phyloP scores from a whole-genome alignment of 2,797 vertebrate species.

The Pseudochirops cupreus region DNA sequence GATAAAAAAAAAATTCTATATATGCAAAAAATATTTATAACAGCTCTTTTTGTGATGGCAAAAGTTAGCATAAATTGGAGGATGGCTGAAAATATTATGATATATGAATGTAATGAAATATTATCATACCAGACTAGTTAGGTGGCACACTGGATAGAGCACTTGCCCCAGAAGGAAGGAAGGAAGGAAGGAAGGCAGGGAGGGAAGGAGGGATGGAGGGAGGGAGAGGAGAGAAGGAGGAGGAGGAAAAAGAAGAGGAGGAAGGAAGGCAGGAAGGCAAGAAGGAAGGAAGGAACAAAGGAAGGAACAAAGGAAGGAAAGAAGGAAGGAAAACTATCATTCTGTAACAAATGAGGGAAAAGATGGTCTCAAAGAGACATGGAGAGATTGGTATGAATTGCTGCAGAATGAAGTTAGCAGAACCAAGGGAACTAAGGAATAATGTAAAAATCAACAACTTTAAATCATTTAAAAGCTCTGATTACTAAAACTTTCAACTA shows the following conservation, averaged over 20 bases:
- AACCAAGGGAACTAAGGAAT: background rate
- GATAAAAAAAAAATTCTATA: background rate
- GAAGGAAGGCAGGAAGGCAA: accelerated
- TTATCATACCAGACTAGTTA: background rate
- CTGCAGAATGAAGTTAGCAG: background rate
- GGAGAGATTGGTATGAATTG: background rate
- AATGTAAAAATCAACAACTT: background rate
- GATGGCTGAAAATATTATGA: background rate
- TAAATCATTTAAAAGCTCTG: background rate
- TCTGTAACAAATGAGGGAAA: background rate
- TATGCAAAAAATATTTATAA: background rate
- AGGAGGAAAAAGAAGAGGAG: no score
- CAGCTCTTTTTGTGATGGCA: no score
- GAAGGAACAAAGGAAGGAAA: background rate
- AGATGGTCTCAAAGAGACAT: background rate
- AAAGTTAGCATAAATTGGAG: background rate
- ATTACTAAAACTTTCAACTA: background rate
- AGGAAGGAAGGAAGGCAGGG: no score
- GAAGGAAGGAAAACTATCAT: background rate
- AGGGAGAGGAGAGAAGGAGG: no score
- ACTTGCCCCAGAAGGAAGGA: accelerated
- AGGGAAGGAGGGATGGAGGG: no score
- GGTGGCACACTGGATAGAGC: background rate
- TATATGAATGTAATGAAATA: background rate
- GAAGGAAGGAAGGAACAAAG: no score